These are phyloP conservation scores for Tapirus indicus DNA, from an alignment of 2,797 vertebrate species.

Conservation along the genomic window DNA sequence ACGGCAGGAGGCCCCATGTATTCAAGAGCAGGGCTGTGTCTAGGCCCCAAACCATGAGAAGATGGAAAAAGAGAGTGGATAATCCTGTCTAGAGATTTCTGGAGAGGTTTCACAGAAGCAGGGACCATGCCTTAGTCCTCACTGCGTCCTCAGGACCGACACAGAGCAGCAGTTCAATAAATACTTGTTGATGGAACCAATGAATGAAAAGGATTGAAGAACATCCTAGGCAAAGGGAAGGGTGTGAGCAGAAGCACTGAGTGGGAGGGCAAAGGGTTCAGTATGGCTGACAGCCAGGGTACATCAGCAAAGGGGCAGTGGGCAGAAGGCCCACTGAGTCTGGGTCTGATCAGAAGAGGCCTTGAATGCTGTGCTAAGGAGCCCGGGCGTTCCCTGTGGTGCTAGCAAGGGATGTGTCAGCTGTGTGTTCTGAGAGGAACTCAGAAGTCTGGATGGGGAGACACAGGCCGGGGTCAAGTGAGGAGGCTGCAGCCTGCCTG, in stretches of 20 bases:
- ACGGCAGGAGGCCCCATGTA: not conserved
- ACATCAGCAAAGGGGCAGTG: not conserved
- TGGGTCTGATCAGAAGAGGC: not conserved
- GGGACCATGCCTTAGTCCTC: not conserved
- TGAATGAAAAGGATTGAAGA: not conserved
- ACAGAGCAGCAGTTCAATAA: not conserved
- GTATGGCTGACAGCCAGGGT: not conserved
- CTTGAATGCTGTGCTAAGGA: not conserved
- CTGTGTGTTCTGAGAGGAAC: not conserved
- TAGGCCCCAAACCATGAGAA: not conserved
- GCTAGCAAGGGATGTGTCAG: accelerated
- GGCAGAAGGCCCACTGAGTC: not conserved
- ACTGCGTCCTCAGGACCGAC: not conserved
- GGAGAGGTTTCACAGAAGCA: not conserved
- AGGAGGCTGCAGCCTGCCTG: not conserved
- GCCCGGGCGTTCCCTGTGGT: not conserved
- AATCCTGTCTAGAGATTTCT: no score
- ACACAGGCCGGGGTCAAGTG: not conserved
- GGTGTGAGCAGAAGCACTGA: not conserved
- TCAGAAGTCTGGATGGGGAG: not conserved
- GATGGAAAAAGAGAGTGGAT: not conserved
- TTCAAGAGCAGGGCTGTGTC: not conserved
- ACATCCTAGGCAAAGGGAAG: not conserved
- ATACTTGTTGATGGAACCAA: not conserved
- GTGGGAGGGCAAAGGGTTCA: not conserved